Conservation (phyloP, 2,797 vertebrate species). For the Gorsachius magnificus region DNA sequence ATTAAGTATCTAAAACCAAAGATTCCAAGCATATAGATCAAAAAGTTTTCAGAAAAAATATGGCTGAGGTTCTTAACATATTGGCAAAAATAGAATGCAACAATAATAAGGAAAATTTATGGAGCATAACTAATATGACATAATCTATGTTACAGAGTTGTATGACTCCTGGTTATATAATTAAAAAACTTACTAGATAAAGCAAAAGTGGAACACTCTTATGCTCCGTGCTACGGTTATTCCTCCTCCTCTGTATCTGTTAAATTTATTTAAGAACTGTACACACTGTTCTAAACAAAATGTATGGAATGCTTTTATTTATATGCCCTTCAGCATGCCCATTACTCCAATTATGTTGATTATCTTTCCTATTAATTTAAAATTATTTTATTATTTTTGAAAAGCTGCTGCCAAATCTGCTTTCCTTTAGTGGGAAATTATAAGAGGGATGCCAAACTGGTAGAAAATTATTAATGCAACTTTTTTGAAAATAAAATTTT, state of each 20-base stretch:
- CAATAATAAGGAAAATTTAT: not conserved
- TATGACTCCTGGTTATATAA: not conserved
- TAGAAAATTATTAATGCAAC: not conserved
- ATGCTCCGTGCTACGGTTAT: not conserved
- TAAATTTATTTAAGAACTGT: not conserved
- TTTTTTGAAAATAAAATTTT: not conserved
- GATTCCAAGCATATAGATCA: not conserved
- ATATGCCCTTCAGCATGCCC: not conserved
- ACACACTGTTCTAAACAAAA: not conserved
- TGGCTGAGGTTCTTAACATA: not conserved
- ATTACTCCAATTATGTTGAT: not conserved
- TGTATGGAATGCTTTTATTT: not conserved
- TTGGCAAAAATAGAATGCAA: not conserved
- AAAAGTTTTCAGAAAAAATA: constrained; percentile 44
- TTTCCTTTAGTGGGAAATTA: not conserved
- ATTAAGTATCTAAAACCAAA: not conserved
- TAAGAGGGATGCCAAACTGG: not conserved
- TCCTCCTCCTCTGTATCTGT: not conserved
- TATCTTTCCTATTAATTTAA: not conserved
- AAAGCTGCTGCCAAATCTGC: not conserved
- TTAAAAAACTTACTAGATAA: not conserved
- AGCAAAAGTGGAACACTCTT: not conserved
- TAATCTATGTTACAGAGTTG: not conserved
- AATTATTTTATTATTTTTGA: not conserved
- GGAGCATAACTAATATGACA: not conserved